These are phyloP conservation scores for Spinus olivaceus DNA, from an alignment of 2,797 vertebrate species.

Conservation along the genomic window DNA sequence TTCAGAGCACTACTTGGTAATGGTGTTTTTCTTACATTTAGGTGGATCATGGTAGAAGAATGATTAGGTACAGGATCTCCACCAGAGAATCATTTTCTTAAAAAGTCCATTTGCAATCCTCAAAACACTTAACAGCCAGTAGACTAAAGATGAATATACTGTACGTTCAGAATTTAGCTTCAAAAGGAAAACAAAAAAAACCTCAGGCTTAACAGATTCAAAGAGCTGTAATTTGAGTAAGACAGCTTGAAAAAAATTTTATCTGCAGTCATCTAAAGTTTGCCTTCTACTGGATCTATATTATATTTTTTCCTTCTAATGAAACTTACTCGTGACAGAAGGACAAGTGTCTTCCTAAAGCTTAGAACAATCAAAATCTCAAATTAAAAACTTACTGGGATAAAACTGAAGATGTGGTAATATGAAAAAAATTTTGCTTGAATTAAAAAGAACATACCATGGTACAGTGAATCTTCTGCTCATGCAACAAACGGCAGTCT, in stretches of 20 bases:
- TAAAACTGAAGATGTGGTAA: background rate
- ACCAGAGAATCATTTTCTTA: background rate
- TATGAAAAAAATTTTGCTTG: background rate
- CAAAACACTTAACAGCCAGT: background rate
- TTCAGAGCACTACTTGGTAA: background rate
- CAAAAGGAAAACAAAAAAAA: background rate
- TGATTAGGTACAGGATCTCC: background rate
- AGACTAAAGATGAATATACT: background rate
- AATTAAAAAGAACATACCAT: background rate
- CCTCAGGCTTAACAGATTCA: rapidly evolving
- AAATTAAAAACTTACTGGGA: background rate
- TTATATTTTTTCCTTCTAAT: background rate
- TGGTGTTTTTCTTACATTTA: background rate
- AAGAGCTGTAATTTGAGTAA: background rate
- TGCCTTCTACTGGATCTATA: background rate
- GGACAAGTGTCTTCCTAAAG: background rate
- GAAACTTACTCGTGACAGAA: background rate
- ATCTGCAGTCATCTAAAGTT: background rate
- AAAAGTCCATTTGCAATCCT: background rate
- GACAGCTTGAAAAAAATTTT: background rate
- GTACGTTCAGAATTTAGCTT: background rate
- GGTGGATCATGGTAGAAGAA: background rate
- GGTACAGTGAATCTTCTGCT: background rate
- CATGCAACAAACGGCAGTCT: background rate
- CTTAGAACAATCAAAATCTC: background rate